These are phyloP conservation scores for Diplolepis rosae DNA, from an alignment of 2,888 invertebrate genomes.

Conservation along the genomic window DNA sequence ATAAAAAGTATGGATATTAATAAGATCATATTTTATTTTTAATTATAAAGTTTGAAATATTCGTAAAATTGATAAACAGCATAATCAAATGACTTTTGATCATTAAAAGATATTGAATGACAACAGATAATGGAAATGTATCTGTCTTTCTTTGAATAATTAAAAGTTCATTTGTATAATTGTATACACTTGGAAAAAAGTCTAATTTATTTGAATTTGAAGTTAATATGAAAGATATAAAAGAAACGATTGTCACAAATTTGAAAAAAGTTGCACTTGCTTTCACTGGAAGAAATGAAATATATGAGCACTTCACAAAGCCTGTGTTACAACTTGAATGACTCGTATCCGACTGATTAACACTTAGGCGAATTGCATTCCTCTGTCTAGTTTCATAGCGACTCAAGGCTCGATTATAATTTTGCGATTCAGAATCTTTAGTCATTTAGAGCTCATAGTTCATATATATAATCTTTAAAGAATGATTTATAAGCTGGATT, in stretches of 20 bases:
- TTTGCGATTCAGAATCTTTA: conserved; percentile 25
- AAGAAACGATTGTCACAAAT: neutral
- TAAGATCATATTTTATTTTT: no score
- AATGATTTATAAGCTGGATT: neutral
- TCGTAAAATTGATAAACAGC: no score
- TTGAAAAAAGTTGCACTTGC: neutral
- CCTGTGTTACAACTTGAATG: conserved; percentile 19
- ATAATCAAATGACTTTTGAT: no score
- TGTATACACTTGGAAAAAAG: no score
- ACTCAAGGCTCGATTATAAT: conserved; percentile 10
- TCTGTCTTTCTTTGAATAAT: no score
- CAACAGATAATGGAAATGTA: no score
- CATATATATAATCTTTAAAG: neutral
- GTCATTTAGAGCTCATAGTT: conserved; percentile 22
- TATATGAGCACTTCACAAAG: conserved; percentile 14
- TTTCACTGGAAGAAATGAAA: neutral
- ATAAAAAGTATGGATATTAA: no score
- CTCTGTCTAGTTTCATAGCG: conserved; percentile 18
- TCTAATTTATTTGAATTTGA: no score
- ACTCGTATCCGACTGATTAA: conserved; percentile 23
- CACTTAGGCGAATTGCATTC: conserved; percentile 27
- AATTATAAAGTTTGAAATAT: no score
- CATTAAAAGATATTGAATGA: no score
- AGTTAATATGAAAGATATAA: neutral
- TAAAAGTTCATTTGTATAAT: no score